Evolutionary conservation across 2,888 invertebrate species (phyloP).

Genomic region (Megaustenia siamemsis): DNA sequence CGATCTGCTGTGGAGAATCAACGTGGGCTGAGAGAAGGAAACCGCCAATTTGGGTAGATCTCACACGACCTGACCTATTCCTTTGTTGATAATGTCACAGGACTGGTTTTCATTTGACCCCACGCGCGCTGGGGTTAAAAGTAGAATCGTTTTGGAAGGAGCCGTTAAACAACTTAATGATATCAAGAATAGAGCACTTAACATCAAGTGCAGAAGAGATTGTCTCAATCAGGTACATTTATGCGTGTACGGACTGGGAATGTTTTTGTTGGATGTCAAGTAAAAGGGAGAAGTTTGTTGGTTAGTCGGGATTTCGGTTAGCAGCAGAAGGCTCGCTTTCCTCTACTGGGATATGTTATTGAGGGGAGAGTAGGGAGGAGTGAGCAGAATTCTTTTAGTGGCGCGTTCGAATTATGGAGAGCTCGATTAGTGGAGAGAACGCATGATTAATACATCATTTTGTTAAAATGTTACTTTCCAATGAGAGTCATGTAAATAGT

Average conservation of each 20-base stretch:
- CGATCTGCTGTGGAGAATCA: too few species aligned
- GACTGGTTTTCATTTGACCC: conserved; percentile 14
- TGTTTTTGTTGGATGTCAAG: background rate
- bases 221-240: conserved; percentile 6
- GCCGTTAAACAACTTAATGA: conserved; percentile 18
- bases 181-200: conserved; percentile 25
- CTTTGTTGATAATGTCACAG: background rate
- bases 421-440: too few species aligned
- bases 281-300: background rate
- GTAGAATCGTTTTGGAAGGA: background rate
- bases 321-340: too few species aligned
- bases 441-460: too few species aligned
- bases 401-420: too few species aligned
- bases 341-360: too few species aligned
- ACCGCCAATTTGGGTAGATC: background rate
- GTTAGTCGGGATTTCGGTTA: background rate
- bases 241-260: background rate
- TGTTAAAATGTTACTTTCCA: too few species aligned
- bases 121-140: background rate
- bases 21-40: background rate
- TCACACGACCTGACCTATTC: conserved; percentile 15
- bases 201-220: conserved; percentile 13
- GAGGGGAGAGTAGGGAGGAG: too few species aligned
- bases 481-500: too few species aligned
- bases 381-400: too few species aligned